A percentile compares a stretch with the other conserved stretches of the same genome.
phyloP scores from a whole-genome alignment of 1,140 invertebrate genomes.

The Chironomus tepperi region DNA sequence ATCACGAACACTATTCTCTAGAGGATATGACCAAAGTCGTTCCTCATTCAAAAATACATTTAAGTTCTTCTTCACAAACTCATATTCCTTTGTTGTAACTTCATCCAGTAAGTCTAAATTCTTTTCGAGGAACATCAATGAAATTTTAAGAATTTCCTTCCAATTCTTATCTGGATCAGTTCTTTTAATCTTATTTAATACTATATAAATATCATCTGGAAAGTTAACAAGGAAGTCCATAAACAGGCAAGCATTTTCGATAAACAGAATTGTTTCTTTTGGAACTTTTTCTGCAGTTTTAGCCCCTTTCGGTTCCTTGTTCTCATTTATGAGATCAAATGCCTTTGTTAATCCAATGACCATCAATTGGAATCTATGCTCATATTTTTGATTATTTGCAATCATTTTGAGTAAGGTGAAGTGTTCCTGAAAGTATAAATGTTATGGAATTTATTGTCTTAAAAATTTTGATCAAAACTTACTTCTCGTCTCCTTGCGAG shows the following conservation, averaged over 20 bases:
- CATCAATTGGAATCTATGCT: background rate
- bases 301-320: background rate
- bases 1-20: background rate
- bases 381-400: constrained; percentile 4
- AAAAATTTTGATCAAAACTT: background rate
- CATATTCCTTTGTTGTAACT: background rate
- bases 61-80: background rate
- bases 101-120: constrained; percentile 25
- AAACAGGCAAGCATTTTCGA: constrained; percentile 27
- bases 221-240: constrained; percentile 26
- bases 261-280: constrained; percentile 21
- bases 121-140: constrained; percentile 23
- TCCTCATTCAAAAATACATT: background rate
- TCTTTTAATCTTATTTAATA: background rate
- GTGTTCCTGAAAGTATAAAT: background rate
- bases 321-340: background rate
- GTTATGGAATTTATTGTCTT: background rate
- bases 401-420: background rate
- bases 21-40: background rate
- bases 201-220: background rate
- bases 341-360: background rate
- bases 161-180: constrained; percentile 23
- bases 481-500: background rate
- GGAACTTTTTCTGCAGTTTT: background rate
- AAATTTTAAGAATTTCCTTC: constrained; percentile 26